Evolutionary conservation across 2,888 invertebrate species (phyloP), one percentile per base, ranked within the genome.

Genomic region (Diogma glabrata): DNA sequence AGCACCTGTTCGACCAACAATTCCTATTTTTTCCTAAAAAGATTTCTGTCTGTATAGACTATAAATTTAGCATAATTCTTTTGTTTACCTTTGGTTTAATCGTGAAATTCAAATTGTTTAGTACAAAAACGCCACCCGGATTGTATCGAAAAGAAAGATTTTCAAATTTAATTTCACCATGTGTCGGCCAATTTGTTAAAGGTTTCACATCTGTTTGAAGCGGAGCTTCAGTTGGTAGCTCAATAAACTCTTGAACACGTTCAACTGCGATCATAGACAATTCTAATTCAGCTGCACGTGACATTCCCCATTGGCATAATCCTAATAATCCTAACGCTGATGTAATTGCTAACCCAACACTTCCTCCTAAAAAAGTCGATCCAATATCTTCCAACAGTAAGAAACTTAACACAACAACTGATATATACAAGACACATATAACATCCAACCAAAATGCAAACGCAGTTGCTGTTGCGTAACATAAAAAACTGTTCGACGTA

Each of bases 361-460:
- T 78, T 0, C 84, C 84, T 14, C 82, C 79, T 3, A 72, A 63
- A 0, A 69, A 67, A 7, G 70, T 74, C 75, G 63, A 70, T 69
- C 69, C 58, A 54, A 75, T 26, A 30, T 47, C 28, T 28, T 17
- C 75, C 17, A 85, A 69, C 2, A 88, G 65, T 22, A 95, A 76
- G 65, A 92, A 90, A 61, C 88, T 88, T 60, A 89, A 77, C 0
- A 91, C 87, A 0, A 95, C 93, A 38, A 86, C 67, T 0, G 80
- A 78, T 55, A 96, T 87, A 69, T 93, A 96, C 2, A 86, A 58
- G 1, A 89, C 80, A 62, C 94, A 94, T 47, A 94, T 77, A 53
- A 89, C 71, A 66, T 97, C 97, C 59, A 96, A 73, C 79, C 89
- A 89, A 59, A 93, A 82, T 0, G 93, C 95, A 64, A 97, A 92